Conservation (phyloP, 2,888 invertebrate genomes). For the Sipha maydis region DNA sequence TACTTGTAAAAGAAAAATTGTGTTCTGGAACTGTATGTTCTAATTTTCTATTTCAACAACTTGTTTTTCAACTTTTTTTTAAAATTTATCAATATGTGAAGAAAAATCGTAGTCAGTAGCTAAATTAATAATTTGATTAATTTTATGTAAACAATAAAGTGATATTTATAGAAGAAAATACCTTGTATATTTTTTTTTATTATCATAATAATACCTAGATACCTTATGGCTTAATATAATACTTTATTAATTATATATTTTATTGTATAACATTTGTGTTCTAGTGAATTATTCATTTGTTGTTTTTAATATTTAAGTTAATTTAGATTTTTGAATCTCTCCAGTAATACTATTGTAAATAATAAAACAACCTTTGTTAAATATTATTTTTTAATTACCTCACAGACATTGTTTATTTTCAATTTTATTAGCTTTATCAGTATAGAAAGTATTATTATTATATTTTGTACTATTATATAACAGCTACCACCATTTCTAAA, state of each 20-base stretch:
- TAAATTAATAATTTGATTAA: constrained; percentile 6
- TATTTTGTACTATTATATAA: neutral
- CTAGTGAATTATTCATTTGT: constrained; percentile 17
- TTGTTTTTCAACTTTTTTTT: neutral
- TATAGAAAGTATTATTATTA: neutral
- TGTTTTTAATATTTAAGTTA: constrained; percentile 48
- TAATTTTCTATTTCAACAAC: constrained; percentile 7
- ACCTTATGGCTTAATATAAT: neutral
- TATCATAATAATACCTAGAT: neutral
- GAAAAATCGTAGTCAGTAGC: constrained; percentile 10
- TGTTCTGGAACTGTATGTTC: constrained; percentile 11
- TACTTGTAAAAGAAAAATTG: constrained; percentile 1
- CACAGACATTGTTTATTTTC: neutral
- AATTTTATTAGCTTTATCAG: neutral
- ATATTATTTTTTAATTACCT: neutral
- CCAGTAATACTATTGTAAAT: constrained; percentile 1
- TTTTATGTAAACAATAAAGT: constrained; percentile 11
- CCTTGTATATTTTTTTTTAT: constrained; percentile 33
- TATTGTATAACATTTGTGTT: neutral
- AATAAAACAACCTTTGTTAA: neutral
- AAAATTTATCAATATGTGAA: neutral
- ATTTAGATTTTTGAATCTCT: constrained; percentile 33
- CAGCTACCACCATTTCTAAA: neutral
- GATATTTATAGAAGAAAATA: constrained; percentile 22
- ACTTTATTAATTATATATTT: neutral